A percentile compares a stretch with the other conserved stretches of the same genome.
Conservation (phyloP, 64 coral and sea anemone species). For the Cladopsammia gracilis region DNA sequence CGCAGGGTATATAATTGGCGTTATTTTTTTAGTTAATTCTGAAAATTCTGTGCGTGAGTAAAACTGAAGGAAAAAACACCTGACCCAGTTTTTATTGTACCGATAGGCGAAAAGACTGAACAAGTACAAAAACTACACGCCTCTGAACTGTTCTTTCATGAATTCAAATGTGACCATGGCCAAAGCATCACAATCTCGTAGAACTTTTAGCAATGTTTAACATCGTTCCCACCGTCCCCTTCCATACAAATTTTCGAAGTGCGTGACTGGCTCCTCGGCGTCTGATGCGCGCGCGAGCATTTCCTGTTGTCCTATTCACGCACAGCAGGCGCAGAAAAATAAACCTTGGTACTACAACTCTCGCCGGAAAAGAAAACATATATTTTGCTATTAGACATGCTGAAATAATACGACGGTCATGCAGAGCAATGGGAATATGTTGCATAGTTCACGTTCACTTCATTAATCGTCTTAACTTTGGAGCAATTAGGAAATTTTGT, state of each 20-base stretch:
- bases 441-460: background rate
- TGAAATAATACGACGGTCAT: background rate
- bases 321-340: slow-evolving; percentile 9
- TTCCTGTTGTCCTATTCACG: slow-evolving; percentile 36
- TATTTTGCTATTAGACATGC: background rate
- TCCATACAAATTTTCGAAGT: too few relatives aligned
- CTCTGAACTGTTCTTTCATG: too few relatives aligned
- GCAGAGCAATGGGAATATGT: slow-evolving; percentile 11
- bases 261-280: slow-evolving; percentile 13
- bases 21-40: too few relatives aligned
- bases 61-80: too few relatives aligned
- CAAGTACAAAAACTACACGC: too few relatives aligned
- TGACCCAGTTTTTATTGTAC: too few relatives aligned
- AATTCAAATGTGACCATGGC: too few relatives aligned
- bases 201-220: background rate
- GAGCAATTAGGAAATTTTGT: background rate
- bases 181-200: too few relatives aligned
- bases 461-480: background rate
- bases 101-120: too few relatives aligned
- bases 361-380: slow-evolving; percentile 2
- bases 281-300: background rate
- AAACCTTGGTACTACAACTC: background rate
- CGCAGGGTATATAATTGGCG: too few relatives aligned
- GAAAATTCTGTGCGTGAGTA: too few relatives aligned
- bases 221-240: background rate